phyloP scores from a whole-genome alignment of 64 coral and sea anemone genomes.

The Porites lutea region DNA sequence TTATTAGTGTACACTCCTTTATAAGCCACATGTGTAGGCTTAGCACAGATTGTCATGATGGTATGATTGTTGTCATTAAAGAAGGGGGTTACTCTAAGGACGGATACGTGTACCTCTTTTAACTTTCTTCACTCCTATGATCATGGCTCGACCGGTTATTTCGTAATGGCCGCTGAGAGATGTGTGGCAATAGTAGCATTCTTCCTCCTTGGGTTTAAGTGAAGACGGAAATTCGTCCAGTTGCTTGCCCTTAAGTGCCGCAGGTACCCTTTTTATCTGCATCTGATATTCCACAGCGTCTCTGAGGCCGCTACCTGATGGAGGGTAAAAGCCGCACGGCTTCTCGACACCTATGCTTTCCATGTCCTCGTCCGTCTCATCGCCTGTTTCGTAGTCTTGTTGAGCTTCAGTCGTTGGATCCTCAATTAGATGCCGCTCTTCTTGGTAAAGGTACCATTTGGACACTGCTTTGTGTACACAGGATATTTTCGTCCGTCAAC shows the following conservation, averaged over 20 bases:
- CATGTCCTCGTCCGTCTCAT: neutral
- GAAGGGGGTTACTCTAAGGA: no score
- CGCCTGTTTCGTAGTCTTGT: neutral
- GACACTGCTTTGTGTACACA: slow-evolving; percentile 23
- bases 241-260: neutral
- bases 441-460: slow-evolving; percentile 40
- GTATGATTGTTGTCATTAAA: no score
- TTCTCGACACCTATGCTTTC: neutral
- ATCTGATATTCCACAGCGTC: neutral
- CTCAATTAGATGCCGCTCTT: neutral
- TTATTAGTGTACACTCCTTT: neutral
- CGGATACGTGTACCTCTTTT: neutral
- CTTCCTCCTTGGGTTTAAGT: neutral
- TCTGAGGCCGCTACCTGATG: neutral
- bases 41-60: no score
- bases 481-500: neutral
- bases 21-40: neutral
- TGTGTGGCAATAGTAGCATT: neutral
- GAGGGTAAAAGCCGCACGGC: neutral
- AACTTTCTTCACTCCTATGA: neutral
- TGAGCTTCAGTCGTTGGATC: neutral
- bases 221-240: no score
- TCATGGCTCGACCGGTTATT: slow-evolving; percentile 12
- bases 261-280: neutral
- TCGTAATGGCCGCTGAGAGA: neutral